These are phyloP conservation scores for Mizuhopecten yessoensis DNA, from an alignment of 1,140 invertebrate species.

Conservation along the genomic window DNA sequence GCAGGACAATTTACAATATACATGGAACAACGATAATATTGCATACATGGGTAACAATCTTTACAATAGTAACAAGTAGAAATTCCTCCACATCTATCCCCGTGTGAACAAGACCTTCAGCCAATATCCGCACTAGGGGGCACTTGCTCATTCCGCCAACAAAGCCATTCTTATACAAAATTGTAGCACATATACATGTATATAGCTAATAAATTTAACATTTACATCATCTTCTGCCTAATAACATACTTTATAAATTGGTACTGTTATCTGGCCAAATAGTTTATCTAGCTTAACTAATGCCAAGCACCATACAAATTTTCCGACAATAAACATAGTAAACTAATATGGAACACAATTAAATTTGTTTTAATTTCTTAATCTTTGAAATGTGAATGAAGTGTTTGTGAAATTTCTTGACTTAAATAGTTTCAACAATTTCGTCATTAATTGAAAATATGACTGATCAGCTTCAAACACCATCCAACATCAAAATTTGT, in stretches of 20 bases:
- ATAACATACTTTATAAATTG: not conserved
- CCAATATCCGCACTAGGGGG: too few relatives aligned
- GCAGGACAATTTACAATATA: constrained; percentile 27
- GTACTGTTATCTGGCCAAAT: too few relatives aligned
- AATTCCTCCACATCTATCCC: not conserved
- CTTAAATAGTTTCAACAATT: not conserved
- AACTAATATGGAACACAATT: too few relatives aligned
- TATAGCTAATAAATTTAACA: too few relatives aligned
- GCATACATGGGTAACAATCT: constrained; percentile 6
- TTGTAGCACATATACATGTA: not conserved
- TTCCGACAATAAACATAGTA: too few relatives aligned
- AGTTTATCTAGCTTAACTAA: too few relatives aligned
- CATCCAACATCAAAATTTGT: not conserved
- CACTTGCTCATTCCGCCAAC: too few relatives aligned
- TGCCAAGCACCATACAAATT: too few relatives aligned
- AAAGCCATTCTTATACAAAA: not conserved
- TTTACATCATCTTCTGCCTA: not conserved
- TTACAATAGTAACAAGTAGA: not conserved
- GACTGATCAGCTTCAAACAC: too few relatives aligned
- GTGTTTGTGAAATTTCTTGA: not conserved
- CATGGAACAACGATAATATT: constrained; percentile 34
- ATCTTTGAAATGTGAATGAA: too few relatives aligned
- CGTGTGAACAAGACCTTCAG: not conserved
- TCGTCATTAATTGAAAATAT: not conserved
- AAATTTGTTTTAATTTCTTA: too few relatives aligned